Percentiles rank a stretch among this genome's conserved stretches.
Evolutionary conservation across 2,113 vertebrate genomes (phyloP).

Genomic region (Neoarius graeffei): DNA sequence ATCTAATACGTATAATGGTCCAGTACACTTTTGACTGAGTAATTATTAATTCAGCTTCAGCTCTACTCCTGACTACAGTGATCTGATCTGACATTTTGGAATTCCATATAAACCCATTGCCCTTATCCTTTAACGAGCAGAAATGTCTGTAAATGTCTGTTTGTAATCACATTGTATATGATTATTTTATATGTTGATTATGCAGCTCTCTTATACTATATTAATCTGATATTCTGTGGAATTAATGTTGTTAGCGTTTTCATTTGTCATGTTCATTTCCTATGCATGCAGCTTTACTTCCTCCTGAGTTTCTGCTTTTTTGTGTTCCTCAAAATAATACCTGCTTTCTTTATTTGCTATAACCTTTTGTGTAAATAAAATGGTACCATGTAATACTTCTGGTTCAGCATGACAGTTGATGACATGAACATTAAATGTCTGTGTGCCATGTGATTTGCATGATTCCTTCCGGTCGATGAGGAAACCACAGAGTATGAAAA

Average conservation of each 20-base stretch:
- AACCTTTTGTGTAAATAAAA: neutral
- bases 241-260: neutral
- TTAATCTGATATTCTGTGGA: neutral
- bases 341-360: neutral
- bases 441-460: neutral
- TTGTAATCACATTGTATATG: neutral
- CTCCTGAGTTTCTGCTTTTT: neutral
- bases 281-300: neutral
- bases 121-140: neutral
- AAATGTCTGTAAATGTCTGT: neutral
- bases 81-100: neutral
- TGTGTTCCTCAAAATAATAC: slow-evolving; percentile 18
- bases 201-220: neutral
- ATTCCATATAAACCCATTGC: neutral
- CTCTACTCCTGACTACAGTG: neutral
- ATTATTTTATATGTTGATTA: neutral
- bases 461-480: neutral
- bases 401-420: neutral
- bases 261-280: neutral
- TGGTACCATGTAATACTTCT: neutral
- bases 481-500: neutral
- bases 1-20: neutral
- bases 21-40: neutral
- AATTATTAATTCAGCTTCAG: neutral
- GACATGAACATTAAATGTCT: neutral